Evolutionary conservation across 2,797 vertebrate species (phyloP), one percentile per base, ranked within the genome.

Genomic region (Cynodonichthys magdalenae): DNA sequence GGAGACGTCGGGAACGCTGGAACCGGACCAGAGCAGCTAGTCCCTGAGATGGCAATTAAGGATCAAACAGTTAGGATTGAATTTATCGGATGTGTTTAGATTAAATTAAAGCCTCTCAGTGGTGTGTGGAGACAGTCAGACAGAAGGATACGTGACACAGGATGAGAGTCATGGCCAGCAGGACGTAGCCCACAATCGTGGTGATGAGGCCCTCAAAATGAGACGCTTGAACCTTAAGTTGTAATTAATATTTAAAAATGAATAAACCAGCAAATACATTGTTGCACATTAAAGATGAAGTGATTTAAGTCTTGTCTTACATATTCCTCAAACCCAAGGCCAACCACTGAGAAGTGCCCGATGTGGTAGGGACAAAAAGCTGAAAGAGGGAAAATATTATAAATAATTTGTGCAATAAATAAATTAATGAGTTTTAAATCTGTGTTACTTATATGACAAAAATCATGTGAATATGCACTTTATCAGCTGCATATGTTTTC

Each of bases 321-420:
- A 71, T 98, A 96, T 83, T 98, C 95, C 87, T 98, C 95, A 89
- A 99, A 99, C 77, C 97, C 98, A 65, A 99, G 93, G 69, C 96
- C 97, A 82, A 98, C 96, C 39, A 99, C 96, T 63, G 97, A 97
- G 87, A 99, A 99, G 88, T 99, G 97, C 27, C 98, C 98, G 31
- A 99, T 98, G 81, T 99, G 98, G 81, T 99, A 99, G 0, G 98
- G 98, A 90, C 97, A 99, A 92, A 99, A 99, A 65, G 98, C 98
- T 99, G 87, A 53, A 79, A 4, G 42, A n/a, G 18, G 15, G 18
- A 24, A 17, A 29, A 6, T 11, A 39, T 24, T 24, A 2, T 24
- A 24, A 24, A 24, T 24, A 24, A 24, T 24, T 24, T 24, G 29
- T 29, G 29, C 8, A 31, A 31, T 29, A 6, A 31, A 31, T 1